phyloP scores from a whole-genome alignment of 2,888 invertebrate species.

The Macrosoma leucophasiata region DNA sequence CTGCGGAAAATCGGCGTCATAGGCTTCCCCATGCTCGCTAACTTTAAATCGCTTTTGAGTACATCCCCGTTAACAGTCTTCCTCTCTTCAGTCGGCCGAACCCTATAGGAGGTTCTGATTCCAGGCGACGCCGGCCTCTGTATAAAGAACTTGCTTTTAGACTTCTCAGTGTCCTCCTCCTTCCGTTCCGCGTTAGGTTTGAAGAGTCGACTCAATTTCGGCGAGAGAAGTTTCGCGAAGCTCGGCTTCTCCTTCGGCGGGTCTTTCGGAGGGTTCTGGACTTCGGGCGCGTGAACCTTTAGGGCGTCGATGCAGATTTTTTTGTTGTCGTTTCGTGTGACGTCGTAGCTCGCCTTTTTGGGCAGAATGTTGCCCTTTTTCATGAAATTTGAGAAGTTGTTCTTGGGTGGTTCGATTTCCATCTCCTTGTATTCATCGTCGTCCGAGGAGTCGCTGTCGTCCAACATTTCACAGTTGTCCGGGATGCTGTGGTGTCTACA shows the following conservation, averaged over 20 bases:
- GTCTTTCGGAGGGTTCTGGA: conserved; percentile 43
- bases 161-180: conserved; percentile 45
- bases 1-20: conserved; percentile 67
- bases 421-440: conserved; percentile 34
- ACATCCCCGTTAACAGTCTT: conserved; percentile 35
- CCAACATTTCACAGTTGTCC: conserved; percentile 26
- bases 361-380: conserved; percentile 40
- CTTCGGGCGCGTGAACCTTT: conserved; percentile 38
- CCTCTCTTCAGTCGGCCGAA: conserved; percentile 38
- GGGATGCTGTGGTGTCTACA: conserved; percentile 53
- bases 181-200: conserved; percentile 45
- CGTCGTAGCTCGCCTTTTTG: conserved; percentile 51
- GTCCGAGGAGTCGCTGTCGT: conserved; percentile 36
- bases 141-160: conserved; percentile 62
- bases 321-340: conserved; percentile 43
- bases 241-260: conserved; percentile 37
- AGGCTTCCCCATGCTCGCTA: conserved; percentile 61
- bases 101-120: conserved; percentile 41
- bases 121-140: conserved; percentile 51
- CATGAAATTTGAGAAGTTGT: conserved; percentile 33
- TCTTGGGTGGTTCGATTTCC: conserved; percentile 37
- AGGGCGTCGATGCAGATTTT: conserved; percentile 45
- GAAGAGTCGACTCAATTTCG: conserved; percentile 60
- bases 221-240: conserved; percentile 58
- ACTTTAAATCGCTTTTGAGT: conserved; percentile 53